phyloP scores from a whole-genome alignment of 2,888 invertebrate species.

The Netelia inedita region DNA sequence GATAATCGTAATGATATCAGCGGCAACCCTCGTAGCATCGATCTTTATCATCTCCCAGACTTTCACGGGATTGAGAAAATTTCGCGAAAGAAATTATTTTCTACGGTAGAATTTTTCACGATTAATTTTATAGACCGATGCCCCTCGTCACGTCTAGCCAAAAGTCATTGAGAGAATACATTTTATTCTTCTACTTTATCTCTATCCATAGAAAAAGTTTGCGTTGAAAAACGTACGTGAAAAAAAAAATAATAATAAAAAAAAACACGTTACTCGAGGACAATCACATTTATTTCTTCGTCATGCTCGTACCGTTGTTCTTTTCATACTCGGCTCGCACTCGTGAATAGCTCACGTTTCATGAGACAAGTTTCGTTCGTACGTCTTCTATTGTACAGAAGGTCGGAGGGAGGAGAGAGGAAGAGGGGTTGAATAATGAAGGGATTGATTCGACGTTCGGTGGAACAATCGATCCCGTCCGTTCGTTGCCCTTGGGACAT shows the following conservation, averaged over 20 bases:
- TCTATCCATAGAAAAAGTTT: background rate
- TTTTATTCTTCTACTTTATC: background rate
- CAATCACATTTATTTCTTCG: background rate
- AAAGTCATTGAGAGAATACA: too few species aligned
- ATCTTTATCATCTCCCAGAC: background rate
- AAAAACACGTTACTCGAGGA: background rate
- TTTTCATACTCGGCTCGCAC: background rate
- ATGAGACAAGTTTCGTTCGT: slow-evolving; percentile 24
- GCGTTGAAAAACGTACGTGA: too few species aligned
- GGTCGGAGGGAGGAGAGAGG: background rate
- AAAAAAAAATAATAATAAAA: background rate
- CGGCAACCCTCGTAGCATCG: background rate
- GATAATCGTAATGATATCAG: too few species aligned
- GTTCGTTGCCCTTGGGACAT: slow-evolving; percentile 51
- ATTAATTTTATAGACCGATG: background rate
- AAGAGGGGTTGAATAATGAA: background rate
- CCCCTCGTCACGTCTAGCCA: too few species aligned
- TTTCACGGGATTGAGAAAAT: background rate
- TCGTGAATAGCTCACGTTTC: background rate
- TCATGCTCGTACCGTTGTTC: background rate
- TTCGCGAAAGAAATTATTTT: background rate
- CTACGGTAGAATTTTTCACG: background rate
- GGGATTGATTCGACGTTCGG: slow-evolving; percentile 18
- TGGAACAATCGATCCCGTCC: slow-evolving; percentile 22
- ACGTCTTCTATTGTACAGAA: slow-evolving; percentile 29